phyloP scores from a whole-genome alignment of 2,888 invertebrate species.

The Slavum lentiscoides region DNA sequence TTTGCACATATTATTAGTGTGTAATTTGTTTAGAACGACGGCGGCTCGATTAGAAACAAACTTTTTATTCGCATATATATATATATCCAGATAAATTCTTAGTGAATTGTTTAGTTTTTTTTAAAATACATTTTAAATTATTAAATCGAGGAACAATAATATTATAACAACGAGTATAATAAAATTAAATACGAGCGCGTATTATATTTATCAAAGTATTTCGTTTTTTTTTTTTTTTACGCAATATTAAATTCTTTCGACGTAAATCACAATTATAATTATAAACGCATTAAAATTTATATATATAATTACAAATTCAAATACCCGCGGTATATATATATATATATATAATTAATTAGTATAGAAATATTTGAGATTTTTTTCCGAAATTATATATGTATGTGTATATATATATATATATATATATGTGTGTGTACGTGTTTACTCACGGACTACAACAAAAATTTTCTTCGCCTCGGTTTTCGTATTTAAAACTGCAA shows the following conservation, averaged over 20 bases:
- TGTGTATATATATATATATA: no score
- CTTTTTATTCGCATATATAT: background rate
- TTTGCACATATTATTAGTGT: background rate
- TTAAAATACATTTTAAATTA: background rate
- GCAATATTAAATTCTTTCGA: constrained; percentile 12
- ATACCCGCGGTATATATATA: no score
- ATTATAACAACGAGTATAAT: background rate
- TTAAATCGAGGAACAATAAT: constrained; percentile 7
- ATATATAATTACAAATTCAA: no score
- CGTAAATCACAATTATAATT: background rate
- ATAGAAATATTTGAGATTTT: no score
- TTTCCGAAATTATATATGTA: no score
- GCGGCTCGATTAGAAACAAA: background rate
- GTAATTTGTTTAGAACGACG: background rate
- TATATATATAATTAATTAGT: no score
- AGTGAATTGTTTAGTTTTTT: no score
- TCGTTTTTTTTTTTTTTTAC: background rate
- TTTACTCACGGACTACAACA: constrained; percentile 29
- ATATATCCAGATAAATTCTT: no score
- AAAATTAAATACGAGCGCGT: background rate
- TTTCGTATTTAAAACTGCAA: constrained; percentile 33
- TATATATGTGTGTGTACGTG: no score
- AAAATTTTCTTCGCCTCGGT: constrained; percentile 9
- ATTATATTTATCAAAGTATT: constrained; percentile 29
- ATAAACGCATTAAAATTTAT: background rate